Evolutionary conservation across 2,797 vertebrate genomes (phyloP).

Genomic region (Megalops cyprinoides): DNA sequence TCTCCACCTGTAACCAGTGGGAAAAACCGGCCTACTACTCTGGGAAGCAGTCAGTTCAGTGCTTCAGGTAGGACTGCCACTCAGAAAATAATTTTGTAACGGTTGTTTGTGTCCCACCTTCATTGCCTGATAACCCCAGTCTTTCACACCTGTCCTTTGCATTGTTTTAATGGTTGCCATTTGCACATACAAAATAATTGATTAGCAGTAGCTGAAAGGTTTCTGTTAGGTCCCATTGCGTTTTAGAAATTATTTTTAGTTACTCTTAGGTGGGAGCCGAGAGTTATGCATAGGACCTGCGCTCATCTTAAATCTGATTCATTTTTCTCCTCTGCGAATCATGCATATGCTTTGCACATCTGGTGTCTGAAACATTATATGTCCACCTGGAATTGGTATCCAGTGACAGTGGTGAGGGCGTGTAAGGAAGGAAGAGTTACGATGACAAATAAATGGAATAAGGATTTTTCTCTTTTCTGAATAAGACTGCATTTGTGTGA

Average conservation of each 20-base stretch:
- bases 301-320: conserved; percentile 44
- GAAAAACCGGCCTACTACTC: conserved; percentile 94
- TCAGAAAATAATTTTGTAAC: conserved; percentile 33
- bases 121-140: not conserved
- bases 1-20: conserved; percentile 96
- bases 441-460: conserved; percentile 29
- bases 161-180: conserved; percentile 12
- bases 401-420: conserved; percentile 47
- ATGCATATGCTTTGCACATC: conserved; percentile 50
- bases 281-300: conserved; percentile 43
- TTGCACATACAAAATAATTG: not conserved
- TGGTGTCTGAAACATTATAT: conserved; percentile 57
- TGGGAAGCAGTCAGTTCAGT: conserved; percentile 97
- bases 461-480: not conserved
- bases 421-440: conserved; percentile 48
- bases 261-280: conserved; percentile 52
- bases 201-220: conserved; percentile 18
- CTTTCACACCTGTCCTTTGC: conserved; percentile 12
- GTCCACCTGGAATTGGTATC: conserved; percentile 55
- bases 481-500: not conserved
- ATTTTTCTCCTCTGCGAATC: conserved; percentile 41
- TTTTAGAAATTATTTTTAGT: conserved; percentile 39
- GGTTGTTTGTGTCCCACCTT: conserved; percentile 29
- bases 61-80: conserved; percentile 87
- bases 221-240: conserved; percentile 37